Base-by-base conservation (phyloP, 2,113 vertebrate genomes). In the Papio anubis region DNA sequence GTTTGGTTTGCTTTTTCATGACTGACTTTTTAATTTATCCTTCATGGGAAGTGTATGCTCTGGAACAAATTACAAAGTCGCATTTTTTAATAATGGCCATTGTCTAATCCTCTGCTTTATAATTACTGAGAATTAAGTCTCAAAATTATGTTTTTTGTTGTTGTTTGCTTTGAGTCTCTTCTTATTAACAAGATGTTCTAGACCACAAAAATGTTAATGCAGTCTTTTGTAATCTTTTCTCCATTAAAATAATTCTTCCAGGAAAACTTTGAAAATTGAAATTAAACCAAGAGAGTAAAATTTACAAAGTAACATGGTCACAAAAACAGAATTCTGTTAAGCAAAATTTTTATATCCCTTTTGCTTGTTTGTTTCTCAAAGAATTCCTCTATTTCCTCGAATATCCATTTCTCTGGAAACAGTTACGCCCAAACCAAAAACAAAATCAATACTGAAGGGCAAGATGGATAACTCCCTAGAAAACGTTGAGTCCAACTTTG, bases 381-480 rank as follows among this genome's bases (percentile, higher is more conserved):
- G 98, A 93, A 98, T 99, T 96, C 98, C 98, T 64, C 83, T 99
- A 52, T 91, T 99, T 97, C 93, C 98, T 91, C 98, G 98, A 98
- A 97, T 92, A 94, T 66, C 97, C 8, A 94, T 90, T 95, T 97
- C 98, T 80, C 76, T 98, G 25, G 98, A 98, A 80, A 61, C 55
- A 61, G 6, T 2, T 81, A 43, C 17, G 11, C 72, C 75, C 4
- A 98, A 98, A 81, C 91, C 94, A 30, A 98, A 98, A 95, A 45
- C 2, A 35, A 98, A 97, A 72, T 1, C 32, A 61, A 72, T 91
- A 7, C 50, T 98, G 78, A 95, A 95, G 52, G 79, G 43, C 86
- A 97, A 97, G 66, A 81, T 96, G 0, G 98, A 98, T 43, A 86
- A 48, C 64, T 93, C 90, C 0, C 83, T 96, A n/a, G 97, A 98